Base-by-base conservation (phyloP, 2,797 vertebrate genomes). In the Molossus alvarezi region DNA sequence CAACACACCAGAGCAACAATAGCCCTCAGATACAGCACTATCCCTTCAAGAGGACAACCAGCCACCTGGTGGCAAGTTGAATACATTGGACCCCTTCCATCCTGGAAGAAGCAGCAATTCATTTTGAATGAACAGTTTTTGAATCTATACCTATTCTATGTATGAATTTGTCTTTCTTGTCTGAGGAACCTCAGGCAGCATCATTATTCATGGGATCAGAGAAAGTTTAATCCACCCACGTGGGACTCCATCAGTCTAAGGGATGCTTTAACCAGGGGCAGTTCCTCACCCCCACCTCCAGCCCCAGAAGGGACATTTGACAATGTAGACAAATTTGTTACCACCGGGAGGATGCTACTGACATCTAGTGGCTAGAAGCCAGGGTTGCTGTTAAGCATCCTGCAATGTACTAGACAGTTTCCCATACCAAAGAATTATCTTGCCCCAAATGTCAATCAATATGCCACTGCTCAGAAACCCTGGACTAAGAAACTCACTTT, bases 281-380 rank as follows among this genome's bases (percentile, higher is more conserved):
- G n/a, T 58, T 23, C 20, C 18, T 23, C 14, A 45, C 33, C 37
- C 18, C 20, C 58, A 25, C 9, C 9, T 13, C 23, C 20, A 33
- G 33, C 18, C 20, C 55, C 17, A 18, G 8, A 2, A 18, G n/a
- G 58, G 41, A 41, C 33, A 27, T 69, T 41, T 77, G 81, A 62
- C 60, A 45, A 21, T n/a, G 33, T 25, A 62, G 53, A 95, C 55
- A 53, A 15, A 45, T 14, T 62, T 88, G 67, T 82, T 71, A 53
- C 27, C 64, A 71, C 41, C 79, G 45, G n/a, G 96, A 92, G 79
- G 33, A 72, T 96, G 90, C 95, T 97, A 76, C 96, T 97, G 97
- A 97, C 96, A 96, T 87, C 94, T 96, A 97, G 96, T 97, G 97
- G 94, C 90, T 90, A 96, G 60, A 89, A 1, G 18, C 62, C 90